Percentiles rank a stretch among this genome's conserved stretches.
phyloP scores from a whole-genome alignment of 2,113 vertebrate genomes.

The Gymnarchus niloticus region DNA sequence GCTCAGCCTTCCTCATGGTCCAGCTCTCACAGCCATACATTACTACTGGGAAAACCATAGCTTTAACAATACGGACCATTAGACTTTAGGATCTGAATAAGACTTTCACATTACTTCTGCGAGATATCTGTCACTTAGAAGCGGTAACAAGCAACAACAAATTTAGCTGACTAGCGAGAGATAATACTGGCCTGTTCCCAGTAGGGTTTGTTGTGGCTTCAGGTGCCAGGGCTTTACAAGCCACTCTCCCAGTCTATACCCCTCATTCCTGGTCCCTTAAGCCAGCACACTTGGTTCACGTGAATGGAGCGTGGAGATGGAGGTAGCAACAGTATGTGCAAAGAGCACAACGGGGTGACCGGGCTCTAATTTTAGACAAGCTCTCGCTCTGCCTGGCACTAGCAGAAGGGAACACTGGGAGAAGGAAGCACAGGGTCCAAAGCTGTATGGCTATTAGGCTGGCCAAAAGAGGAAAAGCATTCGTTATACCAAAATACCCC shows the following conservation, averaged over 20 bases:
- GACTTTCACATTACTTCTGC: background rate
- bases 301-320: background rate
- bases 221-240: background rate
- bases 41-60: too few relatives aligned
- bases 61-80: too few relatives aligned
- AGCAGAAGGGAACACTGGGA: background rate
- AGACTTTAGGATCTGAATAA: background rate
- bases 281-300: background rate
- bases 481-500: background rate
- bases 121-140: background rate
- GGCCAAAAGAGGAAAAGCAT: slow-evolving; percentile 9
- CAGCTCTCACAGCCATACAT: too few relatives aligned
- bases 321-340: background rate
- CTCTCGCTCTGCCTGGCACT: background rate
- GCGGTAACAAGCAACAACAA: background rate
- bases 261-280: background rate
- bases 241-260: background rate
- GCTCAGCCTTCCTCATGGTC: too few relatives aligned
- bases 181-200: background rate
- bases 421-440: background rate
- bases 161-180: background rate
- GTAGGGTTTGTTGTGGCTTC: background rate
- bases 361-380: slow-evolving; percentile 20
- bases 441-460: background rate
- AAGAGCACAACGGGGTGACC: background rate